These are phyloP conservation scores for Nomada lathburiana DNA, from an alignment of 2,888 invertebrate species.

Conservation along the genomic window DNA sequence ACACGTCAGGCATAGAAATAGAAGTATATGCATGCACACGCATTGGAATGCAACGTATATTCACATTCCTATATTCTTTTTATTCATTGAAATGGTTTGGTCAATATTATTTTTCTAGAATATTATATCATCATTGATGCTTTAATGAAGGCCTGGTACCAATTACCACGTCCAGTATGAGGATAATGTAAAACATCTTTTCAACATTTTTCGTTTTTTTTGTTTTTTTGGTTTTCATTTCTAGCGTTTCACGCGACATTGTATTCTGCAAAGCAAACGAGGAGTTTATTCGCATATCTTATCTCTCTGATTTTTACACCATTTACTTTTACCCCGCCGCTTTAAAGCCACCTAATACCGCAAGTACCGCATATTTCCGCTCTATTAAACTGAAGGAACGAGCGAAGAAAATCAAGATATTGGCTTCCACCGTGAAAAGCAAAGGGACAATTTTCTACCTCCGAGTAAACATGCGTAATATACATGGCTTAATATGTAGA, in stretches of 20 bases:
- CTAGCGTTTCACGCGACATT: background rate
- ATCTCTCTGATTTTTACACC: conserved; percentile 44
- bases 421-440: background rate
- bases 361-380: conserved; percentile 50
- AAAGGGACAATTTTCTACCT: conserved; percentile 4
- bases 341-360: conserved; percentile 30
- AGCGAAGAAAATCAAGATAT: conserved; percentile 44
- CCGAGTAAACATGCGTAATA: background rate
- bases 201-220: background rate
- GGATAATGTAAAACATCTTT: background rate
- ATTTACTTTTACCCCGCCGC: conserved; percentile 35
- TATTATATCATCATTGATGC: too few relatives aligned
- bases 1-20: too few relatives aligned
- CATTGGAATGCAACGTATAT: too few relatives aligned
- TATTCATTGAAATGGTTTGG: too few relatives aligned
- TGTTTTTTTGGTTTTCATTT: background rate
- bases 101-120: too few relatives aligned
- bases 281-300: conserved; percentile 20
- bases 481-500: background rate
- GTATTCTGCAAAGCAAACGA: conserved; percentile 1
- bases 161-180: too few relatives aligned
- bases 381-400: conserved; percentile 49
- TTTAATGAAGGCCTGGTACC: too few relatives aligned
- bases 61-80: too few relatives aligned
- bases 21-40: too few relatives aligned